These are phyloP conservation scores for Zeugodacus cucurbitae DNA, from an alignment of 1,140 invertebrate genomes.

Conservation along the genomic window DNA sequence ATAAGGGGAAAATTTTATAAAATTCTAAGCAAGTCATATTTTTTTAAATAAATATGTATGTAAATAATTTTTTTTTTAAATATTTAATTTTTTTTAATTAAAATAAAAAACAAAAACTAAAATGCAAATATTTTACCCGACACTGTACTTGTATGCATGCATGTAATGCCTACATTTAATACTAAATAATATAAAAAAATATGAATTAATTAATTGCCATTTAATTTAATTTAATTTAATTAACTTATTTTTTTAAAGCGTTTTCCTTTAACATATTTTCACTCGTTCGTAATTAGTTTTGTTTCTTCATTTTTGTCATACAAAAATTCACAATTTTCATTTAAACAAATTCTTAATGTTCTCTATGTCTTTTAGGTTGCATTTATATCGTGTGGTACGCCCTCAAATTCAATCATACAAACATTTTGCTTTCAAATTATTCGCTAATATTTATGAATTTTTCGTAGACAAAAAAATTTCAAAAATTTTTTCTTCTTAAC, in stretches of 20 bases:
- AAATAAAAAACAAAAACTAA: no score
- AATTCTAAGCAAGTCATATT: no score
- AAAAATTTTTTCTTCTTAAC: background rate
- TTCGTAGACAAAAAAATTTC: background rate
- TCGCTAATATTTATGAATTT: background rate
- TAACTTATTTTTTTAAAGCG: background rate
- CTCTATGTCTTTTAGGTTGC: constrained; percentile 62
- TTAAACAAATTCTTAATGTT: constrained; percentile 61
- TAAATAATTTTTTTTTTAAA: no score
- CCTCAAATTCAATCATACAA: constrained; percentile 37
- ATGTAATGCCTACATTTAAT: background rate
- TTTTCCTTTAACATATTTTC: background rate
- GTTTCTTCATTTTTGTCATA: background rate
- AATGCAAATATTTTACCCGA: no score
- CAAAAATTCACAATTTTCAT: constrained; percentile 10
- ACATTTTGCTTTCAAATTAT: no score
- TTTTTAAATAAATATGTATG: no score
- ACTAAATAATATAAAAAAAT: background rate
- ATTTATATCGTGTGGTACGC: constrained; percentile 47
- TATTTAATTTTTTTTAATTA: no score
- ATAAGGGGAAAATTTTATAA: no score
- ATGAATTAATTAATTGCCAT: background rate
- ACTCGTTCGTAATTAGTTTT: background rate
- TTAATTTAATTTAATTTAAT: background rate
- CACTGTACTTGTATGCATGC: background rate